Evolutionary conservation across 2,113 vertebrate species (phyloP), one percentile per base, ranked within the genome.

Genomic region (Mus spicilegus): DNA sequence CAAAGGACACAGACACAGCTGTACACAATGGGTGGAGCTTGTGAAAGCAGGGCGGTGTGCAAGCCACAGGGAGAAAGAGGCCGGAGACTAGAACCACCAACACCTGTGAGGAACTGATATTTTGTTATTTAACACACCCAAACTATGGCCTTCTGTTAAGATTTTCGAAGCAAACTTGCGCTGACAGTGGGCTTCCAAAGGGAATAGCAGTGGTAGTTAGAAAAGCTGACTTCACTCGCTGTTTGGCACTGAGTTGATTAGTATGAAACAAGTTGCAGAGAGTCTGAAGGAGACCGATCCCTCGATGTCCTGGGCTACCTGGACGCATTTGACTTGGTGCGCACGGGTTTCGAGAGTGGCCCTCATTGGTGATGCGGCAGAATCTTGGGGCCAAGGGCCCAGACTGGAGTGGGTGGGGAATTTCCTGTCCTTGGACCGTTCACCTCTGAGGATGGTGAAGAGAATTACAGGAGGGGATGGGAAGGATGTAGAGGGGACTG

Each of bases 151-250:
- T 42, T 91, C 16, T 61, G 4, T 69, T 61, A 80, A 3, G 36
- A 46, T 46, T 90, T 4, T 42, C 24, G 10, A 58, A 87, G 42
- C 24, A 90, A 88, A 63, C 56, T 75, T 33, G 56, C 51, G n/a
- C 1, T 76, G 85, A 73, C 3, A 26, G 4, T n/a, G 72, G 26
- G 6, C 16, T 89, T 89, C 42, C 19, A 78, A 77, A 92, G 87
- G 28, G 81, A 96, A 69, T 22, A 46, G 42, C 14, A 56, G n/a
- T 76, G 42, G 19, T 49, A 3, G 49, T 87, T 88, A 80, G 58
- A 39, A 96, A 85, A 91, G 28, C 36, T 80, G 90, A 36, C 36
- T 89, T 54, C 89, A 58, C 24, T 12, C 56, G 51, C 51, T n/a
- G 20, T 77, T 92, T 78, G 69, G 36, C 20, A 42, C 93, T 73